A percentile compares a stretch with the other conserved stretches of the same genome.
phyloP scores from a whole-genome alignment of 2,888 invertebrate genomes.

The Julus scandinavius region DNA sequence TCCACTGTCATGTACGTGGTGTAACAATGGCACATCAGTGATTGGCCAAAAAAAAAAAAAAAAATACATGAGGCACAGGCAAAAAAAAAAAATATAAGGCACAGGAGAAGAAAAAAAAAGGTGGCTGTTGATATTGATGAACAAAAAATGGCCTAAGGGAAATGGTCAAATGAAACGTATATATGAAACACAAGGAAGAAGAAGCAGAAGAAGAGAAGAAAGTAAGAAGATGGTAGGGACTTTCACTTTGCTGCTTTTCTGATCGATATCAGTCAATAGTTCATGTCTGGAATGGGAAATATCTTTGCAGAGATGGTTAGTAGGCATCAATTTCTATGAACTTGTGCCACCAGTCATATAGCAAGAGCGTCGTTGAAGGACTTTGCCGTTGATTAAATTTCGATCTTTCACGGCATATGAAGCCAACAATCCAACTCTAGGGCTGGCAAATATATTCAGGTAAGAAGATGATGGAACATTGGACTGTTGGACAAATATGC shows the following conservation, averaged over 20 bases:
- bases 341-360: conserved; percentile 37
- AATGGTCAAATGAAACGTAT: not conserved
- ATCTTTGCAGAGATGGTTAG: conserved; percentile 7
- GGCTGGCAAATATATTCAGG: conserved; percentile 14
- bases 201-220: not conserved
- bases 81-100: too few relatives aligned
- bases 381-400: conserved; percentile 46
- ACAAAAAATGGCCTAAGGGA: not conserved
- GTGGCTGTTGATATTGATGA: conserved; percentile 31
- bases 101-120: too few relatives aligned
- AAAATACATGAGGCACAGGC: conserved; percentile 1
- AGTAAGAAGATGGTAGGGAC: not conserved
- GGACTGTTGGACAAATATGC: too few relatives aligned
- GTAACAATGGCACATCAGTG: conserved; percentile 31
- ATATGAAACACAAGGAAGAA: not conserved
- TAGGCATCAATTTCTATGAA: conserved; percentile 36
- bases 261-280: conserved; percentile 46
- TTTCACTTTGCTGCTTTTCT: conserved; percentile 40
- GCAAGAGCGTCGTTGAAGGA: conserved; percentile 29
- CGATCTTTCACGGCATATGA: conserved; percentile 35
- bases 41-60: not conserved
- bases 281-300: conserved; percentile 45
- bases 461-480: not conserved
- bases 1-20: conserved; percentile 40
- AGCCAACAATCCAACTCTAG: conserved; percentile 14